phyloP scores from a whole-genome alignment of 2,113 vertebrate genomes.

The Nothocercus julius region DNA sequence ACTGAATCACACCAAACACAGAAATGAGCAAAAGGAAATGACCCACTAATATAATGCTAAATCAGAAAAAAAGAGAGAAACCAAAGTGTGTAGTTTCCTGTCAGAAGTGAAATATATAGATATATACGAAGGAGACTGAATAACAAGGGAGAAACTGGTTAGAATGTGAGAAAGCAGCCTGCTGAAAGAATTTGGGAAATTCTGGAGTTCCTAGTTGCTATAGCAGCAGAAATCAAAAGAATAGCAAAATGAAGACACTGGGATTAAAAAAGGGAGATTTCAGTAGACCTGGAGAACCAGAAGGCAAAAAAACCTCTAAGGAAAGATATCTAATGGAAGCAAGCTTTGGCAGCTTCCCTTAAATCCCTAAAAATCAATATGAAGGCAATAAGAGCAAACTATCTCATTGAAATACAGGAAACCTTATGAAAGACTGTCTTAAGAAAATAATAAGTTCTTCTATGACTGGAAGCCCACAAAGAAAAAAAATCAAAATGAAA shows the following conservation, averaged over 20 bases:
- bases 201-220: background rate
- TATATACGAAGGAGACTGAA: background rate
- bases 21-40: background rate
- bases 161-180: background rate
- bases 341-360: background rate
- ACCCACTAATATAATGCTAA: conserved; percentile 1
- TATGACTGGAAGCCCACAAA: background rate
- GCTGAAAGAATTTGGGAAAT: background rate
- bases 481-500: background rate
- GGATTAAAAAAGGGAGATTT: background rate
- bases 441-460: background rate
- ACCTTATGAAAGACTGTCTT: background rate
- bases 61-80: conserved; percentile 22
- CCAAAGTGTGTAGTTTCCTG: background rate
- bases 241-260: background rate
- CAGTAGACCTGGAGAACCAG: background rate
- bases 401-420: background rate
- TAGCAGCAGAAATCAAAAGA: background rate
- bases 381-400: background rate
- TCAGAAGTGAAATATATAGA: background rate
- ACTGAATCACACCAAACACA: conserved; percentile 14
- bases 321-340: background rate
- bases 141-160: background rate
- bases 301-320: background rate
- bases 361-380: background rate